A percentile compares a stretch with the other conserved stretches of the same genome.
Conservation (phyloP, 2,888 invertebrate genomes). For the Drosophila tripunctata region DNA sequence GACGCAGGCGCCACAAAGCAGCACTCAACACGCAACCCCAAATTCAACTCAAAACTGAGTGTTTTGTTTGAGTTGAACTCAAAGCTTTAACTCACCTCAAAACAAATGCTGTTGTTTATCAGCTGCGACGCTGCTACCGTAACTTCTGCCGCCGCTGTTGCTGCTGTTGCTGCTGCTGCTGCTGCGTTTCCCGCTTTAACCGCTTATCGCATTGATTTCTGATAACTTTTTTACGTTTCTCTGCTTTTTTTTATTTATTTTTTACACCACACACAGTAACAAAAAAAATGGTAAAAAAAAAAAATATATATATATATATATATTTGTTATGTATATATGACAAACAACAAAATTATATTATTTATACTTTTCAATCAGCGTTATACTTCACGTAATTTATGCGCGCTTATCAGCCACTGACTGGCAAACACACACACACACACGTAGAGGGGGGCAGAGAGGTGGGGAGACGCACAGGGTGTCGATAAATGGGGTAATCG, state of each 20-base stretch:
- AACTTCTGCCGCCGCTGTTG: conserved; percentile 8
- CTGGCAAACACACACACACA: conserved; percentile 22
- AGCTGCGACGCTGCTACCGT: conserved; percentile 52
- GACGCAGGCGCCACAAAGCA: conserved; percentile 41
- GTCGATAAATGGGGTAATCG: conserved; percentile 13
- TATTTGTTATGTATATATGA: conserved; percentile 10
- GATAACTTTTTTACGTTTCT: conserved; percentile 60
- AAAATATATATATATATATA: conserved; percentile 25
- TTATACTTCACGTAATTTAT: conserved; percentile 53
- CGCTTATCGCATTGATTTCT: conserved; percentile 73
- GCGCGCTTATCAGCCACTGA: conserved; percentile 52
- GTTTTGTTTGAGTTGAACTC: conserved; percentile 49
- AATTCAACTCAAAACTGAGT: conserved; percentile 12
- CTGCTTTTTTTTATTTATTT: conserved; percentile 11
- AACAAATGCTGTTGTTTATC: conserved; percentile 52
- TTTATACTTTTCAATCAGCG: conserved; percentile 53
- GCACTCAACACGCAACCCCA: conserved; percentile 13
- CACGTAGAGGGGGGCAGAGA: too few species aligned
- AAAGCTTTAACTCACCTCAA: conserved; percentile 54
- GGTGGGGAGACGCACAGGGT: conserved; percentile 2
- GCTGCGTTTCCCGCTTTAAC: conserved; percentile 45
- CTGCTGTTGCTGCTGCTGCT: conserved; percentile 24
- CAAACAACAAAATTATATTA: too few species aligned
- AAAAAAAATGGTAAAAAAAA: conserved; percentile 41
- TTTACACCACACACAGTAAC: conserved; percentile 34